phyloP scores from a whole-genome alignment of 1,140 invertebrate species.

The Monomorium pharaonis region DNA sequence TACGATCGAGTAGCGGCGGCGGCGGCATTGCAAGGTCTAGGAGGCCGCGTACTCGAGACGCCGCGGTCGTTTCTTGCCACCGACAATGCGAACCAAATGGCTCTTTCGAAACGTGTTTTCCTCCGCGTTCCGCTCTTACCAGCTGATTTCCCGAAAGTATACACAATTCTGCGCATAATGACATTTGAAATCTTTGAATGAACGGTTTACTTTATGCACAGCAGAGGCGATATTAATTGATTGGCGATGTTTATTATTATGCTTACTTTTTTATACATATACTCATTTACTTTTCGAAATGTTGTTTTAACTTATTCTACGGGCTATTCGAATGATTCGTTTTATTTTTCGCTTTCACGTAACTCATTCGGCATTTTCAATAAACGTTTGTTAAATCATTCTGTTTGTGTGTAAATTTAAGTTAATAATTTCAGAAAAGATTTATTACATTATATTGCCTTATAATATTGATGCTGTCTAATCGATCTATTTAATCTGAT shows the following conservation, averaged over 20 bases:
- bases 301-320: background rate
- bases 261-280: background rate
- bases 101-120: background rate
- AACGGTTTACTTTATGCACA: background rate
- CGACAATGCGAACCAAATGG: background rate
- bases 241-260: background rate
- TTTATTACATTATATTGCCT: too few species aligned
- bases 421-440: background rate
- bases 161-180: background rate
- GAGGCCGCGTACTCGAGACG: constrained; percentile 75
- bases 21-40: constrained; percentile 86
- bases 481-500: background rate
- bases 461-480: too few species aligned
- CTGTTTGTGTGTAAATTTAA: background rate
- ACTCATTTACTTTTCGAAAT: background rate
- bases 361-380: background rate
- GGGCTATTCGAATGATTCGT: background rate
- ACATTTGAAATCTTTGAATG: background rate
- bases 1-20: constrained; percentile 84
- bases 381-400: background rate
- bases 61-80: constrained; percentile 18
- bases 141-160: background rate
- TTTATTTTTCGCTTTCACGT: background rate
- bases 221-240: background rate
- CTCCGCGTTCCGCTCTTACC: background rate